Conservation (phyloP, 2,888 invertebrate species). For the Gymnoscelis rufifasciata region DNA sequence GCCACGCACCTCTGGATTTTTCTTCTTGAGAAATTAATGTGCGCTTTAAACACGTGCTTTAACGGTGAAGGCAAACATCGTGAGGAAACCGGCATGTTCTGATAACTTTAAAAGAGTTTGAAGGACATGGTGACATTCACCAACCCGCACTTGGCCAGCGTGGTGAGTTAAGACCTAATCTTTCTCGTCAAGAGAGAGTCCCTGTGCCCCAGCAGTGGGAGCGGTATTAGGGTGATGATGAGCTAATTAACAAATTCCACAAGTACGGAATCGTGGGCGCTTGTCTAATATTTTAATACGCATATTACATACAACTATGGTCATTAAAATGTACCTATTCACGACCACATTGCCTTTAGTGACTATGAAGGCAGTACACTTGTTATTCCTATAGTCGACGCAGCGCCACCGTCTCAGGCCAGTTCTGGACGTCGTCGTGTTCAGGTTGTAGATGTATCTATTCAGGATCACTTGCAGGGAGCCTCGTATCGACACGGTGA, state of each 20-base stretch:
- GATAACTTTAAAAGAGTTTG: too few species aligned
- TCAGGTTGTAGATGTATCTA: slow-evolving; percentile 50
- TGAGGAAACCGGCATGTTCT: slow-evolving; percentile 25
- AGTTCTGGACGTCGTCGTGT: slow-evolving; percentile 41
- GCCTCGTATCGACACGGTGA: slow-evolving; percentile 70
- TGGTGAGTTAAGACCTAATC: too few species aligned
- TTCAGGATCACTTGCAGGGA: slow-evolving; percentile 59
- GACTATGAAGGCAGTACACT: slow-evolving; percentile 61
- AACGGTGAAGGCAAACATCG: slow-evolving; percentile 50
- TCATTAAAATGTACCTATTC: slow-evolving; percentile 54
- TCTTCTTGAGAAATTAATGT: too few species aligned
- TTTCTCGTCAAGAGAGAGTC: too few species aligned
- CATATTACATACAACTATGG: too few species aligned
- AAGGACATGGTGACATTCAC: slow-evolving; percentile 28
- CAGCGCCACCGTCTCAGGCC: slow-evolving; percentile 68
- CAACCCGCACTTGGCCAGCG: too few species aligned
- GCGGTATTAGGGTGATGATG: too few species aligned
- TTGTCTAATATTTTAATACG: too few species aligned
- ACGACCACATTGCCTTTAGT: slow-evolving; percentile 67
- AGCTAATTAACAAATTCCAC: too few species aligned
- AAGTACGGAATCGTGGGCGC: too few species aligned
- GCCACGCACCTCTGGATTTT: too few species aligned
- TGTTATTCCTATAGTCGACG: slow-evolving; percentile 67
- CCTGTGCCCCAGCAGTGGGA: too few species aligned
- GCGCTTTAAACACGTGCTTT: slow-evolving; percentile 44